Evolutionary conservation across 2,797 vertebrate genomes (phyloP), one percentile per base, ranked within the genome.

Genomic region (Gymnoscopelus braueri): DNA sequence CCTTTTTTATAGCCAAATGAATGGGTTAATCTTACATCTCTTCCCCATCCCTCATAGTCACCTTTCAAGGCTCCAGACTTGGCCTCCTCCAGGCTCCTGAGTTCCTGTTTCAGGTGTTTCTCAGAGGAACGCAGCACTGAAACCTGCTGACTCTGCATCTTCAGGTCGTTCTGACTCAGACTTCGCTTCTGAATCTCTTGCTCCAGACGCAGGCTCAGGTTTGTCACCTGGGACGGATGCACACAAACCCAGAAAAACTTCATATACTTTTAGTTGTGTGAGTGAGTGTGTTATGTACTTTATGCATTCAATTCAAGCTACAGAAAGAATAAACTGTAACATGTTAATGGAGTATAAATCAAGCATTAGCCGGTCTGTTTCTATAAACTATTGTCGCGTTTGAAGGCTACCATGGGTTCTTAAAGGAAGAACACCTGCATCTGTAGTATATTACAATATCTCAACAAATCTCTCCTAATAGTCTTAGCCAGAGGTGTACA

Each of bases 101-200:
- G 92, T 83, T 99, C 98, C 85, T 99, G 97, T 65, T 98, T 98
- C 78, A 99, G 91, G 81, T 97, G 96, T 71, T 99, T 99, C 89
- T 99, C 97, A 0, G 96, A 97, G 82, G 96, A 94, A 86, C 82
- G 93, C 63, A 99, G 87, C 32, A 92, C 90, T 32, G 93, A 96
- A 82, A 97, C 94, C 84, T 98, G 96, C 84, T 98, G 96, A 0
- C 92, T 95, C 89, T 99, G 96, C 81, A 95, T 92, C 91, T 97
- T 98, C 79, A 99, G 89, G 69, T 98, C 97, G 29, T 94, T 96
- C 84, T 98, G 96, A 53, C 92, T 96, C 83, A 97, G 89, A 78
- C 88, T 95, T 11, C 95, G 94, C 77, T 94, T 96, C 87, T 97
- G 96, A 48, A 92, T 93, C 93, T 99, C 98, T 88, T 99, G 95